Evolutionary conservation across 2,113 vertebrate genomes (phyloP).

Genomic region (Nesoenas mayeri): DNA sequence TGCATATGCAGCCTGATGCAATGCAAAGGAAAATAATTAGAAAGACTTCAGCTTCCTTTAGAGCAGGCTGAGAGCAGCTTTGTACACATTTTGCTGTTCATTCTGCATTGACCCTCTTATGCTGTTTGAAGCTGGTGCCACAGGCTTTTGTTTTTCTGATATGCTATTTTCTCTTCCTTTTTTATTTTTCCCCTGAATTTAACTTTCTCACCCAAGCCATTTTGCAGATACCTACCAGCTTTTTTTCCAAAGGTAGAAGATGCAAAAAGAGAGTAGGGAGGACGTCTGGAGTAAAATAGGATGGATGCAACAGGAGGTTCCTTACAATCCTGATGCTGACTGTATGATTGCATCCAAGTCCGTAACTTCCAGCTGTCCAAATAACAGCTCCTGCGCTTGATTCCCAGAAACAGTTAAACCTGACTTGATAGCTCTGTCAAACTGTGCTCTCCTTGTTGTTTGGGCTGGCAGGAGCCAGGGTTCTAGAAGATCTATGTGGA

Average conservation of each 20-base stretch:
- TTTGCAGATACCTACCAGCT: not conserved
- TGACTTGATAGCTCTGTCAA: not conserved
- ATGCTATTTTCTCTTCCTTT: not conserved
- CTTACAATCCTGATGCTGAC: not conserved
- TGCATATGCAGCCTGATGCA: not conserved
- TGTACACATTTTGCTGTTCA: not conserved
- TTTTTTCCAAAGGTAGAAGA: not conserved
- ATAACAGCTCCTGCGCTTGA: not conserved
- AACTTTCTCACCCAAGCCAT: not conserved
- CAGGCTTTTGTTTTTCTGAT: slow-evolving; percentile 5
- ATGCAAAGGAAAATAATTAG: slow-evolving; percentile 7
- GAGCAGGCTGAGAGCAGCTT: not conserved
- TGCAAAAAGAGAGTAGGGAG: not conserved
- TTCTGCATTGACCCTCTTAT: not conserved
- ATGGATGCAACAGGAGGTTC: not conserved
- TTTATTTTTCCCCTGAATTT: not conserved
- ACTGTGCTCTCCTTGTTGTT: not conserved
- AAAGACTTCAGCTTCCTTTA: not conserved
- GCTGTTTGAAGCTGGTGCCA: not conserved
- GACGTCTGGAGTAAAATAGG: not conserved
- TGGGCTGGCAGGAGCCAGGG: not conserved
- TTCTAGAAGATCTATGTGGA: not conserved
- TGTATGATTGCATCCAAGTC: not conserved
- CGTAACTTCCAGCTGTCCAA: not conserved
- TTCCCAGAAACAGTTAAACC: not conserved